Evolutionary conservation across 2,888 invertebrate species (phyloP).

Genomic region (Lissocephala sabroskyi): DNA sequence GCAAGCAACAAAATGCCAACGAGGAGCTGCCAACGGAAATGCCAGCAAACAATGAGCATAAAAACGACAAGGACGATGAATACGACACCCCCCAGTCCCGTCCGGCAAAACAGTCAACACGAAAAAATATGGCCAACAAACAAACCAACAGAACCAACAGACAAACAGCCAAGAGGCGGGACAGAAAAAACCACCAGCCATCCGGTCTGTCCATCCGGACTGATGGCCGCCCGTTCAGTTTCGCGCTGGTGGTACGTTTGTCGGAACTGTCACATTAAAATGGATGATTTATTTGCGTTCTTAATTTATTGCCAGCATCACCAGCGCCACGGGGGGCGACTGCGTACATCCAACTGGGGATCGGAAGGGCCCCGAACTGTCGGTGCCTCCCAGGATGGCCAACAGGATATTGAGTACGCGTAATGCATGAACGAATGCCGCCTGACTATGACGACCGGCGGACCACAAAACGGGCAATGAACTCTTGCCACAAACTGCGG

Average conservation of each 20-base stretch:
- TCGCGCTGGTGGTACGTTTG: slow-evolving; percentile 44
- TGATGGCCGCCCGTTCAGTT: too few relatives aligned
- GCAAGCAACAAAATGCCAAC: slow-evolving; percentile 39
- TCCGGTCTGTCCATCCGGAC: too few relatives aligned
- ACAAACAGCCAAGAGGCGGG: slow-evolving; percentile 26
- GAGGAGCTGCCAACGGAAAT: slow-evolving; percentile 17
- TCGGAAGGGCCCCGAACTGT: too few relatives aligned
- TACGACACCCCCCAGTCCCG: too few relatives aligned
- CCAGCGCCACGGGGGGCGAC: background rate
- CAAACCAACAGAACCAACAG: slow-evolving; percentile 14
- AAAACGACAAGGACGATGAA: too few relatives aligned
- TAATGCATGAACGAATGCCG: slow-evolving; percentile 49
- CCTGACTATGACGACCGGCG: background rate
- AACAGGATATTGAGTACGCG: slow-evolving; percentile 61
- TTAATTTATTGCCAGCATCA: slow-evolving; percentile 59
- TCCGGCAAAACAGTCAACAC: too few relatives aligned
- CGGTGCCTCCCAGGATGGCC: slow-evolving; percentile 1
- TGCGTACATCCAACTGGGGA: too few relatives aligned
- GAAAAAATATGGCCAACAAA: slow-evolving; percentile 43
- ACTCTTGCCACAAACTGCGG: slow-evolving; percentile 23
- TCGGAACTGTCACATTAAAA: slow-evolving; percentile 69
- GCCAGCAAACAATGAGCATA: slow-evolving; percentile 35
- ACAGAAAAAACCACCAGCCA: slow-evolving; percentile 4
- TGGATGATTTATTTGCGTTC: slow-evolving; percentile 66
- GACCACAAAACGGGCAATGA: slow-evolving; percentile 29